Conservation (phyloP, 2,888 invertebrate species). For the Trissoscelio sp. region DNA sequence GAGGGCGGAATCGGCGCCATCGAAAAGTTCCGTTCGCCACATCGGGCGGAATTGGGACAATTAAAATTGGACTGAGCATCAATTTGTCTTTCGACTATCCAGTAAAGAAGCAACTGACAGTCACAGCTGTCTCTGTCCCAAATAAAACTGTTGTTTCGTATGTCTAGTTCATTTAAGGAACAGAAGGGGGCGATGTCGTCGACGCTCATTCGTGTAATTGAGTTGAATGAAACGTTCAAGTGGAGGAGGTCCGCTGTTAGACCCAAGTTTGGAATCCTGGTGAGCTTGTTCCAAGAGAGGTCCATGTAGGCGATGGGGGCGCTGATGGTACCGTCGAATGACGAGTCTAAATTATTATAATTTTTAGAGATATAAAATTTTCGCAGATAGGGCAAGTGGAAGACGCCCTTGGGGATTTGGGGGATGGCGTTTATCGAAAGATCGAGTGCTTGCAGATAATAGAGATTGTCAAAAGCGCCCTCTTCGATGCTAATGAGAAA, state of each 20-base stretch:
- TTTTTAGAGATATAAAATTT: conserved; percentile 87
- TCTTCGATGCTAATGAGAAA: conserved; percentile 85
- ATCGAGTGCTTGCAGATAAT: conserved; percentile 85
- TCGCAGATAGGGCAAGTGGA: conserved; percentile 86
- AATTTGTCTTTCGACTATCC: conserved; percentile 74
- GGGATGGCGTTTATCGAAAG: conserved; percentile 85
- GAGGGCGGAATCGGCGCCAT: no score
- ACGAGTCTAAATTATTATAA: conserved; percentile 83
- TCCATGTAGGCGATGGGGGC: conserved; percentile 86
- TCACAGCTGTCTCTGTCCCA: conserved; percentile 73
- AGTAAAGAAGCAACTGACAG: conserved; percentile 75
- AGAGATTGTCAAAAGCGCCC: conserved; percentile 84
- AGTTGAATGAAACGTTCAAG: conserved; percentile 87
- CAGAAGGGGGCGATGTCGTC: conserved; percentile 87
- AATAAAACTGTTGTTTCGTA: conserved; percentile 76
- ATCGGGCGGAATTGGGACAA: conserved; percentile 13
- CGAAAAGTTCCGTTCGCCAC: conserved; percentile 37
- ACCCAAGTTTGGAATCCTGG: conserved; percentile 86
- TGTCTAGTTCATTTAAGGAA: conserved; percentile 86
- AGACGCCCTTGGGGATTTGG: conserved; percentile 84
- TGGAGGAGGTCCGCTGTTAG: conserved; percentile 85
- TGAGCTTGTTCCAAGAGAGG: conserved; percentile 86
- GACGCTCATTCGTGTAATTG: conserved; percentile 83
- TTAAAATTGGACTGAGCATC: conserved; percentile 66
- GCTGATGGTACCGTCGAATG: conserved; percentile 81